Percentiles rank a stretch among this genome's conserved stretches.
phyloP scores from a whole-genome alignment of 2,797 vertebrate genomes.

The Oreochromis grahami region DNA sequence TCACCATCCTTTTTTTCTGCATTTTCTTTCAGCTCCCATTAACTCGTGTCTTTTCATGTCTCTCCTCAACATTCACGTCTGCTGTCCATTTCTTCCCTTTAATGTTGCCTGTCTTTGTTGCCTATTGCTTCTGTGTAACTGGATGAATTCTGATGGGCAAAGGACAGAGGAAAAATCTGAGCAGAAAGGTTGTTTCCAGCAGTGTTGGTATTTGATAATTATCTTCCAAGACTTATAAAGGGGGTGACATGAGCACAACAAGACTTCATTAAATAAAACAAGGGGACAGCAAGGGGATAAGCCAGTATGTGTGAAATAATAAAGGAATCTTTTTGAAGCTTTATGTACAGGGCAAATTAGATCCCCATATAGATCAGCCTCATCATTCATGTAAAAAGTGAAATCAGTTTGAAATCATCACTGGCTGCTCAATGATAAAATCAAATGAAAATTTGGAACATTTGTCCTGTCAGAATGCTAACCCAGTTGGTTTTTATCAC shows the following conservation, averaged over 20 bases:
- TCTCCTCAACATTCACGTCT: not conserved
- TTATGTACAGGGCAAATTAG: not conserved
- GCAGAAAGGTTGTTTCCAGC: not conserved
- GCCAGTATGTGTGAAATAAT: not conserved
- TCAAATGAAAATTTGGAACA: not conserved
- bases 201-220: not conserved
- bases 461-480: not conserved
- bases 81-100: not conserved
- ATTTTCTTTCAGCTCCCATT: not conserved
- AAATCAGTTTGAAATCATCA: not conserved
- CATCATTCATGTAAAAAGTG: not conserved
- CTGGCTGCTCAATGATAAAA: not conserved
- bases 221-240: not conserved
- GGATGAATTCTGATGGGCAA: not conserved
- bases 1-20: not conserved
- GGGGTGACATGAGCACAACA: not conserved
- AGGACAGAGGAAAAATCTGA: not conserved
- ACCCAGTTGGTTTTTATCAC: not conserved
- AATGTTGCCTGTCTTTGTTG: not conserved
- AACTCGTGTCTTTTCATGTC: not conserved
- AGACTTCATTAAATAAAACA: not conserved
- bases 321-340: not conserved
- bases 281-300: not conserved
- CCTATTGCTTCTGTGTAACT: not conserved
- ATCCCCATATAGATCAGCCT: not conserved